These are phyloP conservation scores for Knipowitschia caucasica DNA, from an alignment of 2,797 vertebrate species.

Conservation along the genomic window DNA sequence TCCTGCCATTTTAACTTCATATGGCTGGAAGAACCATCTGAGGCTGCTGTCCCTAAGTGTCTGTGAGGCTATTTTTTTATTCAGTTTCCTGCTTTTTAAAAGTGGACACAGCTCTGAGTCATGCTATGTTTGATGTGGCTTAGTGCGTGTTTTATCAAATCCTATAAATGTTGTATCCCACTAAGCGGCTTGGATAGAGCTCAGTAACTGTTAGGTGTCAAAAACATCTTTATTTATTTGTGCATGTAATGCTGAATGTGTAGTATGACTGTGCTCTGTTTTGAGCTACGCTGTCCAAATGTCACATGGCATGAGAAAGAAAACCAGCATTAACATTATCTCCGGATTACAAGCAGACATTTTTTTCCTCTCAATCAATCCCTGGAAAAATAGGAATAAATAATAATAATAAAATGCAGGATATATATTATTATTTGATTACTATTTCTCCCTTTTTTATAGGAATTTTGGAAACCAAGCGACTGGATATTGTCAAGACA, in stretches of 20 bases:
- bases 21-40: constrained; percentile 31
- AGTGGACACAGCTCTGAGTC: constrained; percentile 30
- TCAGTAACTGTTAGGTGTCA: constrained; percentile 28
- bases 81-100: constrained; percentile 15
- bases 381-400: constrained; percentile 5
- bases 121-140: constrained; percentile 26
- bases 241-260: constrained; percentile 41
- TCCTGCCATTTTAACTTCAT: constrained; percentile 17
- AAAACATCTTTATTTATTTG: constrained; percentile 20
- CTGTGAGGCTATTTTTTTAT: constrained; percentile 38
- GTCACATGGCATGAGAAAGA: constrained; percentile 55
- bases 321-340: constrained; percentile 63
- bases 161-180: constrained; percentile 22
- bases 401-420: not conserved
- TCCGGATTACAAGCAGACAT: constrained; percentile 71
- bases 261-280: constrained; percentile 32
- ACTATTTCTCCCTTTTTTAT: constrained; percentile 25
- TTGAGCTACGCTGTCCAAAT: constrained; percentile 55
- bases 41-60: constrained; percentile 32
- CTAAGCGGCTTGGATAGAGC: constrained; percentile 44
- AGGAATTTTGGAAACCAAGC: constrained; percentile 96
- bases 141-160: constrained; percentile 31
- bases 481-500: constrained; percentile 83
- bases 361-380: constrained; percentile 68
- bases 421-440: not conserved